Evolutionary conservation across 2,888 invertebrate genomes (phyloP).

Genomic region (Pseudolycoriella hygida): DNA sequence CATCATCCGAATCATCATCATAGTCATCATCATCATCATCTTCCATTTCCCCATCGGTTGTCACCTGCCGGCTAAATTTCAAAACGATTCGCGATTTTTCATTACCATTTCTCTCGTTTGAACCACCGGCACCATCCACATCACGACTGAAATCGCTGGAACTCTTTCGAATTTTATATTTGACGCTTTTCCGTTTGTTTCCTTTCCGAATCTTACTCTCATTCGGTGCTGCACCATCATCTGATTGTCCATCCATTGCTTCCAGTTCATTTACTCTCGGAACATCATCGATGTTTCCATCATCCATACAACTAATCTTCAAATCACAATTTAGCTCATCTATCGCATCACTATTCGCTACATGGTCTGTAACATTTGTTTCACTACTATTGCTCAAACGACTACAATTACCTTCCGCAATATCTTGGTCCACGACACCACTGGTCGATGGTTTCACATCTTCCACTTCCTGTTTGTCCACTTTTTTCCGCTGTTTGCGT

Average conservation of each 20-base stretch:
- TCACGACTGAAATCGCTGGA: not conserved
- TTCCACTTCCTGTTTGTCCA: not conserved
- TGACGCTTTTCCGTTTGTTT: not conserved
- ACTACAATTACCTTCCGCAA: too few relatives aligned
- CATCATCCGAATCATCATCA: slow-evolving; percentile 13
- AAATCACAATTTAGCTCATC: too few relatives aligned
- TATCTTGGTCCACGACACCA: too few relatives aligned
- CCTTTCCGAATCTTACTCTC: not conserved
- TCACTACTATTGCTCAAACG: too few relatives aligned
- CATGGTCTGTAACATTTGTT: too few relatives aligned
- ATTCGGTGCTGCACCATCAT: too few relatives aligned
- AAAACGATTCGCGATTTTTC: not conserved
- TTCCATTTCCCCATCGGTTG: slow-evolving; percentile 6
- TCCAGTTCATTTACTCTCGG: not conserved
- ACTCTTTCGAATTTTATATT: not conserved
- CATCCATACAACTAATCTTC: too few relatives aligned
- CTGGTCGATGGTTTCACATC: too few relatives aligned
- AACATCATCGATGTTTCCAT: not conserved
- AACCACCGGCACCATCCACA: not conserved
- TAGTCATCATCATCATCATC: slow-evolving; percentile 9
- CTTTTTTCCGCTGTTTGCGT: slow-evolving; percentile 11
- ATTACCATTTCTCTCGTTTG: not conserved
- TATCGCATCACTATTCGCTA: too few relatives aligned
- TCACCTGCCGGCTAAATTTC: slow-evolving; percentile 2
- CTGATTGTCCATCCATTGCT: too few relatives aligned